Evolutionary conservation across 2,113 vertebrate species (phyloP).

Genomic region (Struthio camelus): DNA sequence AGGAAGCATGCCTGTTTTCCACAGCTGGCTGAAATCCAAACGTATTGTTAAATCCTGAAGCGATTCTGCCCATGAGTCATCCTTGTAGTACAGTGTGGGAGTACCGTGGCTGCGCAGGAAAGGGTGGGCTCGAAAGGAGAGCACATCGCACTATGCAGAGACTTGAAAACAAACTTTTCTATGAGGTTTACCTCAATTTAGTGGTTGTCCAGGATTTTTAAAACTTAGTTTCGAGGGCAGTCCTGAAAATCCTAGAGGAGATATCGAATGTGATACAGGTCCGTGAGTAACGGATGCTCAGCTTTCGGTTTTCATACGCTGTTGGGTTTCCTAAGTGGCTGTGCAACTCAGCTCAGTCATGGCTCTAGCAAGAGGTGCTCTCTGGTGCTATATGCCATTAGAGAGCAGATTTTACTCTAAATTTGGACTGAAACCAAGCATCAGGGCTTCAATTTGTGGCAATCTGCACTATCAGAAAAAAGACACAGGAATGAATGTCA

Average conservation of each 20-base stretch:
- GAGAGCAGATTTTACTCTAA: background rate
- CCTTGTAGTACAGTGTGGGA: background rate
- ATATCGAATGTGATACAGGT: background rate
- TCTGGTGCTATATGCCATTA: background rate
- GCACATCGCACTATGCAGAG: background rate
- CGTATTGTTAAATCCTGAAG: slow-evolving; percentile 7
- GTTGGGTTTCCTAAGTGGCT: background rate
- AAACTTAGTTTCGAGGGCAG: background rate
- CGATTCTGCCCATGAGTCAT: background rate
- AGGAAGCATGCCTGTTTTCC: slow-evolving; percentile 9
- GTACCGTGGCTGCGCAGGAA: background rate
- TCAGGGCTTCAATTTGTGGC: background rate
- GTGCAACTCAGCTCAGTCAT: background rate
- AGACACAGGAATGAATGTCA: background rate
- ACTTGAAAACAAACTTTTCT: background rate
- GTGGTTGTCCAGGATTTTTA: background rate
- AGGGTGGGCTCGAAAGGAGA: background rate
- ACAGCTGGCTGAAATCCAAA: slow-evolving; percentile 8
- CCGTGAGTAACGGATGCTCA: background rate
- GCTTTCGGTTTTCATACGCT: background rate
- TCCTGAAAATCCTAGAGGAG: background rate
- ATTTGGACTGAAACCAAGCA: background rate
- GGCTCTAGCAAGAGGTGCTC: background rate
- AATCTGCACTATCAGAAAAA: background rate
- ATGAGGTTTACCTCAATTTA: background rate